These are phyloP conservation scores for Mizuhopecten yessoensis DNA, from an alignment of 1,140 invertebrate genomes.

Conservation along the genomic window DNA sequence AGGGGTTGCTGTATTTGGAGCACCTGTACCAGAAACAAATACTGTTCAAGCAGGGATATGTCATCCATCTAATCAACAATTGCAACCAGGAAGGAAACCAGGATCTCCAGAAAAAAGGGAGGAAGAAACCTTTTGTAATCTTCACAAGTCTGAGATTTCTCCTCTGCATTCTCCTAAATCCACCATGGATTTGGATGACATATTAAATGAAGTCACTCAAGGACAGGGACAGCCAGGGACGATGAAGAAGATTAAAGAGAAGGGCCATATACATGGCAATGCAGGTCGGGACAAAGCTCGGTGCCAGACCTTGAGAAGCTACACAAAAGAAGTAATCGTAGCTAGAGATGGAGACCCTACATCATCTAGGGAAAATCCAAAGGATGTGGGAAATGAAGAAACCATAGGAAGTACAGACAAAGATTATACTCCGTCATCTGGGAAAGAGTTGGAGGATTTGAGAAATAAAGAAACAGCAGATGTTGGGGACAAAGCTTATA, in stretches of 20 bases:
- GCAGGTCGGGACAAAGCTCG: not conserved
- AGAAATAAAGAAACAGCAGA: not conserved
- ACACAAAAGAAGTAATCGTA: not conserved
- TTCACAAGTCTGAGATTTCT: not conserved
- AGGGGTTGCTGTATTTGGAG: not conserved
- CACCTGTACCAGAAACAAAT: not conserved
- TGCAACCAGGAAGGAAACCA: not conserved
- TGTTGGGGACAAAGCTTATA: not conserved
- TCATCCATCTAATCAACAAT: not conserved
- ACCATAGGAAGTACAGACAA: not conserved
- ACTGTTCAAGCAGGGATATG: not conserved
- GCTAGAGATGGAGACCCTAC: not conserved
- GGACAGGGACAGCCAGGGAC: not conserved
- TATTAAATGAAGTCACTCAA: not conserved
- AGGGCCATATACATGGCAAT: not conserved
- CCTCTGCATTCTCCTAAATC: not conserved
- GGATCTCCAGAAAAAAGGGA: not conserved
- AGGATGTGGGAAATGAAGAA: not conserved
- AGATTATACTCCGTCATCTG: not conserved
- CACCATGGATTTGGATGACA: conserved; percentile 20
- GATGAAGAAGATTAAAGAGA: not conserved
- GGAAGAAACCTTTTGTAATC: not conserved
- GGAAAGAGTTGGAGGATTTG: not conserved
- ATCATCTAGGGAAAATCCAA: not conserved
- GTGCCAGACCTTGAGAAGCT: not conserved